phyloP scores from a whole-genome alignment of 2,888 invertebrate species.

The Leucozona laternaria region DNA sequence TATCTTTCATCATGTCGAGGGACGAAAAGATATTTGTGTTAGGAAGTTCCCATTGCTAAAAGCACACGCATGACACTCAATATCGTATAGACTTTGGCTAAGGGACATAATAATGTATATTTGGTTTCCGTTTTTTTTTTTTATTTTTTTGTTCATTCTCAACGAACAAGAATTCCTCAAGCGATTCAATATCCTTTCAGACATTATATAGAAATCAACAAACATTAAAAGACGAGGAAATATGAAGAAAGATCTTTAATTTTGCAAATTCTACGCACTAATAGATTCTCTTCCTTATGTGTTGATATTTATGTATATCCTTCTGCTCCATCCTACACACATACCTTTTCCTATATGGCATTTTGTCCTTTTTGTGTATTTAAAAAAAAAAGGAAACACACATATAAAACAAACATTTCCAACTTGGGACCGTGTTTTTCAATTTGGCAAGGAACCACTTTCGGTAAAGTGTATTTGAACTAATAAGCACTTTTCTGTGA shows the following conservation, averaged over 20 bases:
- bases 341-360: neutral
- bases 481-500: constrained; percentile 47
- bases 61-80: constrained; percentile 36
- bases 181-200: constrained; percentile 53
- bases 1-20: constrained; percentile 18
- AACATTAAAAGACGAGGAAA: constrained; percentile 23
- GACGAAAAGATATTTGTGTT: constrained; percentile 35
- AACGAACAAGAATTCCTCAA: constrained; percentile 20
- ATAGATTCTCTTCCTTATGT: neutral
- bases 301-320: neutral
- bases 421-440: constrained; percentile 14
- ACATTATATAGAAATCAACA: constrained; percentile 38
- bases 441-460: constrained; percentile 32
- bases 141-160: constrained; percentile 16
- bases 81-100: constrained; percentile 31
- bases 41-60: constrained; percentile 16
- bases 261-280: constrained; percentile 38
- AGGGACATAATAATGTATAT: constrained; percentile 47
- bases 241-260: constrained; percentile 40
- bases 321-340: neutral
- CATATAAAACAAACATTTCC: neutral
- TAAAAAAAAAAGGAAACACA: neutral
- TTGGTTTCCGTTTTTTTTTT: neutral
- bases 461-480: constrained; percentile 52
- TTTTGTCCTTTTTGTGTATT: neutral